Evolutionary conservation across 2,113 vertebrate genomes (phyloP), one percentile per base, ranked within the genome.

Genomic region (Nasalis larvatus): DNA sequence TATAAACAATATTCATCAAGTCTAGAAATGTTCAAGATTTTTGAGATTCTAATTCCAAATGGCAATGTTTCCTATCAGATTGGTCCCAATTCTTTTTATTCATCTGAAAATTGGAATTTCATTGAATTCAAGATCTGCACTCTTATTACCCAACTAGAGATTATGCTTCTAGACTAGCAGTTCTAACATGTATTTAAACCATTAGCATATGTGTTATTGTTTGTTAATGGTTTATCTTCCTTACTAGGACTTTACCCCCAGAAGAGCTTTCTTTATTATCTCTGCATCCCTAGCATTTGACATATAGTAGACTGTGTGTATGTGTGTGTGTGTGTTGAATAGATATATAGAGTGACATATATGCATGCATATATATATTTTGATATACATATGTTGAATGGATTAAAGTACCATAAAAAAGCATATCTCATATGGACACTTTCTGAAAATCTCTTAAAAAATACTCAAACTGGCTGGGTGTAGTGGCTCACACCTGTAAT

Each of bases 91-190:
- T 63, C 7, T 86, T 93, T 84, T 71, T 58, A 86, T 83, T 96
- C 68, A 78, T 73, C 45, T 89, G 77, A 93, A 93, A 91, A 91
- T 86, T 32, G 80, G 58, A 60, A 83, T 83, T 89, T 92, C 32
- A 40, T 69, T 90, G 56, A 68, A 73, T 42, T 94, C 25, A 18
- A 84, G n/a, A 76, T 87, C 42, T 78, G 1, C 1, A 25, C 1
- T 58, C 78, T 94, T 60, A 56, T 85, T 40, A 76, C 25, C 18
- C n/a, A 71, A 85, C 6, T 95, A 13, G 45, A 92, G 40, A 84
- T 83, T 58, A 66, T 89, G 49, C 10, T 54, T 96, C 12, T 80
- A 84, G 74, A 94, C 42, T 45, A 63, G 30, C 8, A 76, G 25
- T 89, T 90, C 8, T 6, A 69, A 40, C 20, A 63, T 32, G 82